phyloP scores from a whole-genome alignment of 2,797 vertebrate genomes.

The Sebastes jordani region DNA sequence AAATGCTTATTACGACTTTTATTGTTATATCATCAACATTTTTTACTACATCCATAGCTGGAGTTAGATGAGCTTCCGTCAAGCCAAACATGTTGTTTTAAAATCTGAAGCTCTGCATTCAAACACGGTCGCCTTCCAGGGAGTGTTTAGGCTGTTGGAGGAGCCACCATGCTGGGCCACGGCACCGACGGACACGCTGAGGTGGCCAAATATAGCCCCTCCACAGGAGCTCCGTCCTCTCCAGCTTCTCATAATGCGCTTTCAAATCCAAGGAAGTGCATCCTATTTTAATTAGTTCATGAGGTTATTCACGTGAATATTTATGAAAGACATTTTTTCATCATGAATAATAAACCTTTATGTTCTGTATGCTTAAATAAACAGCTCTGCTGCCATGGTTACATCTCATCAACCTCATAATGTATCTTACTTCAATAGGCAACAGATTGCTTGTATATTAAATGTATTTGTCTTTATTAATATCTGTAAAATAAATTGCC shows the following conservation, averaged over 20 bases:
- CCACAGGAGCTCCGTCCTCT: constrained; percentile 46
- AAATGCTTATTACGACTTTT: not conserved
- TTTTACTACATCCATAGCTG: not conserved
- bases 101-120: constrained; percentile 21
- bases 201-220: constrained; percentile 71
- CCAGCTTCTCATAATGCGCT: constrained; percentile 25
- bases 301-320: not conserved
- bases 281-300: not conserved
- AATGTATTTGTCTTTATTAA: not conserved
- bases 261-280: constrained; percentile 25
- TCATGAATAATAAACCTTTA: not conserved
- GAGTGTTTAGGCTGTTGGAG: constrained; percentile 48
- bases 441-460: not conserved
- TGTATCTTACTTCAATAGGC: not conserved
- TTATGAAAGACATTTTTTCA: not conserved
- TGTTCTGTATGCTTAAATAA: not conserved
- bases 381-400: not conserved
- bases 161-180: constrained; percentile 51
- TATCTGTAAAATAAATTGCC: not conserved
- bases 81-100: constrained; percentile 22
- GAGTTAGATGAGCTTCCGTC: not conserved
- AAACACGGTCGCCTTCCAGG: constrained; percentile 35
- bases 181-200: constrained; percentile 49
- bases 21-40: accelerated
- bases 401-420: not conserved